Evolutionary conservation across 1,140 invertebrate genomes (phyloP).

Genomic region (Orchesella cincta): DNA sequence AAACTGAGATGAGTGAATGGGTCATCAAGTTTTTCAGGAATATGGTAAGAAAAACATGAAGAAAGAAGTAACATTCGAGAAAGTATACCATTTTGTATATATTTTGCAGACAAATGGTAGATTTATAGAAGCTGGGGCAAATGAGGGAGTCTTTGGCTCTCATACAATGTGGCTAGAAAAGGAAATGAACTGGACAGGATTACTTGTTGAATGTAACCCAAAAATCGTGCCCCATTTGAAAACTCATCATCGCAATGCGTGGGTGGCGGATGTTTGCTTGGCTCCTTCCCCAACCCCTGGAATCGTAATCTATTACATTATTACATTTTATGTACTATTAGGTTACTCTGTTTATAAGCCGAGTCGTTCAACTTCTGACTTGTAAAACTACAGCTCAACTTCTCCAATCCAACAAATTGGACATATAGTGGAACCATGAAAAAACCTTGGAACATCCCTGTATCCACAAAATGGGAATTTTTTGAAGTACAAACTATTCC

Average conservation of each 20-base stretch:
- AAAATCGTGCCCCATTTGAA: background rate
- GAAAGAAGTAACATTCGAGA: background rate
- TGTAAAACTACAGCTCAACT: background rate
- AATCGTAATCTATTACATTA: too few relatives aligned
- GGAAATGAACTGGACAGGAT: background rate
- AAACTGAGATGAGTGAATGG: background rate
- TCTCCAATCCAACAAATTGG: conserved; percentile 17
- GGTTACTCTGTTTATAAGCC: too few relatives aligned
- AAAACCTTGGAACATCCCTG: conserved; percentile 2
- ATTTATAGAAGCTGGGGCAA: background rate
- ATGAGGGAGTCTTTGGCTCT: background rate
- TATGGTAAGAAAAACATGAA: background rate
- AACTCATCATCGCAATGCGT: background rate
- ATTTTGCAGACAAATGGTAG: background rate
- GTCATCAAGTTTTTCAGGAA: background rate
- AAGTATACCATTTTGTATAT: background rate
- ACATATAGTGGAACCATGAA: background rate
- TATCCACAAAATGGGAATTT: conserved; percentile 1
- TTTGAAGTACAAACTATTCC: conserved; percentile 17
- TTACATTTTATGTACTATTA: too few relatives aligned
- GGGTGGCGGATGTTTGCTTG: background rate
- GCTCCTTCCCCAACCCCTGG: background rate
- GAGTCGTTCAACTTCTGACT: too few relatives aligned
- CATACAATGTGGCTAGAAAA: background rate
- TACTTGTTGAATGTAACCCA: background rate